Evolutionary conservation across 2,113 vertebrate genomes (phyloP).

Genomic region (Notechis scutatus): DNA sequence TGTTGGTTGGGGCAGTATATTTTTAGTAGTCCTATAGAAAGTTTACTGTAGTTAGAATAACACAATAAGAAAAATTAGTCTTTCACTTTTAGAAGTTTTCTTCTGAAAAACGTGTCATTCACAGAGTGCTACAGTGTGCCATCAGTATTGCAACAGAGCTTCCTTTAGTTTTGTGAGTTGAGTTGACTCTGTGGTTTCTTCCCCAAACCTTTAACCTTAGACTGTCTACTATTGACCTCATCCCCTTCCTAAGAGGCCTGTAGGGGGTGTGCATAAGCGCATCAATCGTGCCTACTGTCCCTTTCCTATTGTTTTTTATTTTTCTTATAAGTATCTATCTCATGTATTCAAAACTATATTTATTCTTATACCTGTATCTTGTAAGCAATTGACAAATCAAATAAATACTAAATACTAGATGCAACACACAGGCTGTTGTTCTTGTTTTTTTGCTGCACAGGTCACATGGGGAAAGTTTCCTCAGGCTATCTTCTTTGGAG

Average conservation of each 20-base stretch:
- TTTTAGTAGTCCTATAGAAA: background rate
- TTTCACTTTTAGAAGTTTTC: background rate
- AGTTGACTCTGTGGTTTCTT: too few relatives aligned
- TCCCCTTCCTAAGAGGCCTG: too few relatives aligned
- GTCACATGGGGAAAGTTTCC: background rate
- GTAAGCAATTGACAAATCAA: too few relatives aligned
- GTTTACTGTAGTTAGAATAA: background rate
- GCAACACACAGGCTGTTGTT: background rate
- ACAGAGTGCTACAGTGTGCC: background rate
- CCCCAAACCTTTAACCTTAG: too few relatives aligned
- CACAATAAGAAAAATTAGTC: background rate
- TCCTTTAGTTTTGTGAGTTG: background rate
- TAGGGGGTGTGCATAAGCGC: too few relatives aligned
- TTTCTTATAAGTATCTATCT: too few relatives aligned
- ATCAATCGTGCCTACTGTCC: too few relatives aligned
- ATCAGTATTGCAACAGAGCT: background rate
- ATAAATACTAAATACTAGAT: background rate
- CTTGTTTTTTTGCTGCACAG: background rate
- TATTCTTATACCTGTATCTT: too few relatives aligned
- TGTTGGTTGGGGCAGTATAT: background rate
- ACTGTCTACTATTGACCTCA: too few relatives aligned
- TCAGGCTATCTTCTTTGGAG: background rate
- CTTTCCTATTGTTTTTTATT: too few relatives aligned
- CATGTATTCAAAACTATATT: too few relatives aligned
- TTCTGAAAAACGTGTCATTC: background rate